These are phyloP conservation scores for Tribolium freemani DNA, from an alignment of 2,888 invertebrate genomes.

Conservation along the genomic window DNA sequence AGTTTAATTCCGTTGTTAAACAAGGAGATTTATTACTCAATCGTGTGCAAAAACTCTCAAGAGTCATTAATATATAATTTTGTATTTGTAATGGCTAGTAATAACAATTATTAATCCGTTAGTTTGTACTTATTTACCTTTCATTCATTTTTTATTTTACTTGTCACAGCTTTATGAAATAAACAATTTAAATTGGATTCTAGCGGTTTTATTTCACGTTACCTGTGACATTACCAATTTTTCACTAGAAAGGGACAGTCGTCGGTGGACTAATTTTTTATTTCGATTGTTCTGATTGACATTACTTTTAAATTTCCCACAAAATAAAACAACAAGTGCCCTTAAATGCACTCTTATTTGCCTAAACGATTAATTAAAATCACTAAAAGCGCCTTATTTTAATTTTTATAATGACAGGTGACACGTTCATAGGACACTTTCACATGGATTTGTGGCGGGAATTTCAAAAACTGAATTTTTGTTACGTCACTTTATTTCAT, in stretches of 20 bases:
- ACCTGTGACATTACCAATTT: no score
- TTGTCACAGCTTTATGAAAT: not conserved
- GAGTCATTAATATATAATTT: slow-evolving; percentile 92
- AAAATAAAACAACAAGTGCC: no score
- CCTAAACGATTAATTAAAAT: no score
- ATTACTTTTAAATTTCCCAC: no score
- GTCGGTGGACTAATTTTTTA: no score
- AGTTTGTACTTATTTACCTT: not conserved
- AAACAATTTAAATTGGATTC: not conserved
- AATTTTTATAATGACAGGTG: no score
- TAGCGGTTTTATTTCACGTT: no score
- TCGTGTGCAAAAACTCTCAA: slow-evolving; percentile 97
- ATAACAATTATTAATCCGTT: not conserved
- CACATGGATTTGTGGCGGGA: not conserved
- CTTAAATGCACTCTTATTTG: no score
- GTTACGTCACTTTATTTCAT: slow-evolving; percentile 47
- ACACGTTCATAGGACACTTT: no score
- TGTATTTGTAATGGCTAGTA: not conserved
- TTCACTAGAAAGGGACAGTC: no score
- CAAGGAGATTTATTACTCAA: slow-evolving; percentile 98
- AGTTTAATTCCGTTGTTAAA: slow-evolving; percentile 97
- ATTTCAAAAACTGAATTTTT: not conserved
- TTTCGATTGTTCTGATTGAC: no score
- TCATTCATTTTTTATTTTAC: not conserved
- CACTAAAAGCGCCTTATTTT: no score